Conservation (phyloP, 2,888 invertebrate species). For the Eilema depressum region DNA sequence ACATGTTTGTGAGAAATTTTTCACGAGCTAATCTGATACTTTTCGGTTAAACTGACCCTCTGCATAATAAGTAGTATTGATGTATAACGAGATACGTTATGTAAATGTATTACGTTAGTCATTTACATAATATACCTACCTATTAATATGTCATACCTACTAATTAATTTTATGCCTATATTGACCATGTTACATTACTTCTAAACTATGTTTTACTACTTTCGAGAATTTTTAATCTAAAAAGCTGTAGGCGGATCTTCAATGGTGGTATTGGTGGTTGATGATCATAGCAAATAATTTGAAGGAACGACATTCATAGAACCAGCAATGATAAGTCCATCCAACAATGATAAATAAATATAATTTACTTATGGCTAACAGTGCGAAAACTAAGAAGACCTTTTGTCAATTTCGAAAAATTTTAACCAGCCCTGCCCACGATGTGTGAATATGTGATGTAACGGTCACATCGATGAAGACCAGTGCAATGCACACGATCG, state of each 20-base stretch:
- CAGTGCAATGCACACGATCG: conserved; percentile 21
- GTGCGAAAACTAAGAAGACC: background rate
- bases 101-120: background rate
- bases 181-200: background rate
- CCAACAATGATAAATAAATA: background rate
- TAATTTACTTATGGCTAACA: background rate
- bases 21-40: conserved; percentile 8
- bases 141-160: background rate
- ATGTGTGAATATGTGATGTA: conserved; percentile 29
- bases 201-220: too few species aligned
- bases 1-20: conserved; percentile 17
- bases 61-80: conserved; percentile 1
- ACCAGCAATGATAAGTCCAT: background rate
- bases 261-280: too few species aligned
- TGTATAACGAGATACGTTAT: background rate
- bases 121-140: background rate
- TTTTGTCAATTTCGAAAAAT: conserved; percentile 13
- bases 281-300: background rate
- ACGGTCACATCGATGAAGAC: conserved; percentile 15
- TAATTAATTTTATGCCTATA: background rate
- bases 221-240: too few species aligned
- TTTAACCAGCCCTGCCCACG: conserved; percentile 24
- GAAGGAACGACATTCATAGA: background rate
- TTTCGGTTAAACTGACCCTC: conserved; percentile 2
- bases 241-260: background rate